A percentile compares a stretch with the other conserved stretches of the same genome.
phyloP scores from a whole-genome alignment of 2,113 vertebrate species.

The Columba livia region DNA sequence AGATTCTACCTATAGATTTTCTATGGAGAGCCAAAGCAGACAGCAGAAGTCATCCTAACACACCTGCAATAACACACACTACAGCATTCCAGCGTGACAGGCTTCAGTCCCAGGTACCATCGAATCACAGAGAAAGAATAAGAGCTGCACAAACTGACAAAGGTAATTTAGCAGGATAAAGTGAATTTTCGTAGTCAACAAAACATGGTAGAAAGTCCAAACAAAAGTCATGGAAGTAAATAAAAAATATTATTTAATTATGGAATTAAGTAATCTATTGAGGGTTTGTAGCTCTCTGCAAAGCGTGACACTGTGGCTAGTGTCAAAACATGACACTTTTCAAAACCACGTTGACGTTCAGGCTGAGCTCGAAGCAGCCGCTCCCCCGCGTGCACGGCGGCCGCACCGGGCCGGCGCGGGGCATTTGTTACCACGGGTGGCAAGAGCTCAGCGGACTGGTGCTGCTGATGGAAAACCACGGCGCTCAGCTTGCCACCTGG shows the following conservation, averaged over 20 bases:
- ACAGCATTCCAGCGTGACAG: background rate
- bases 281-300: background rate
- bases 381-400: background rate
- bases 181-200: background rate
- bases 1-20: background rate
- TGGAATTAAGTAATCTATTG: background rate
- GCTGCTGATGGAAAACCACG: accelerated
- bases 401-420: background rate
- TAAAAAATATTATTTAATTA: background rate
- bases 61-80: background rate
- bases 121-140: background rate
- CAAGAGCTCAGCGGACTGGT: background rate
- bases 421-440: background rate
- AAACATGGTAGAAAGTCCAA: background rate
- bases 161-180: background rate
- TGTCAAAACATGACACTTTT: background rate
- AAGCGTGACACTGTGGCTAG: background rate
- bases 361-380: background rate
- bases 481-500: slow-evolving; percentile 46
- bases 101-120: background rate
- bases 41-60: background rate
- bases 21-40: background rate
- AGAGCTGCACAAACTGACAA: background rate
- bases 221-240: background rate
- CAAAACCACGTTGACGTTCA: background rate